Conservation (phyloP, 2,113 vertebrate species). For the Casuarius casuarius region DNA sequence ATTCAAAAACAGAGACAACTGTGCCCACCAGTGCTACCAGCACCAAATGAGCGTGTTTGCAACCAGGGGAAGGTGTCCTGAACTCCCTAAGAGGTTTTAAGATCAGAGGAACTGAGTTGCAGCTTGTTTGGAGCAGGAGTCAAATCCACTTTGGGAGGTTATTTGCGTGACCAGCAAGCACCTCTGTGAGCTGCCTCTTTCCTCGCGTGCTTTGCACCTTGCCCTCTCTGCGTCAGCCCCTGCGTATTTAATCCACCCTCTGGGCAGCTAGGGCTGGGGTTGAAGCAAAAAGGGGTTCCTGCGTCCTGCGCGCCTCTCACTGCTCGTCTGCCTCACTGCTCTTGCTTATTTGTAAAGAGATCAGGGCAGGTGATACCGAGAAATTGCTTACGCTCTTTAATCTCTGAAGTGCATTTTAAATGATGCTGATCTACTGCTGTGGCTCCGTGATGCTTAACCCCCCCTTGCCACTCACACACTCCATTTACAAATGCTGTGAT, state of each 20-base stretch:
- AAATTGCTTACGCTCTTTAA: neutral
- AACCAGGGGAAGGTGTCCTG: neutral
- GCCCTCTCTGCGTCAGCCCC: neutral
- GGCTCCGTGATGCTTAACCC: neutral
- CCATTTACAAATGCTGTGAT: neutral
- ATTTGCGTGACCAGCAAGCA: too few relatives aligned
- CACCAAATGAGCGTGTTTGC: neutral
- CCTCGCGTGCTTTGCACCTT: neutral
- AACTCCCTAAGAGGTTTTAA: neutral
- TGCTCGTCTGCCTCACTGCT: neutral
- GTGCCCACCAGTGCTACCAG: neutral
- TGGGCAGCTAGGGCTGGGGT: neutral
- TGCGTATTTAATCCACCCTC: neutral
- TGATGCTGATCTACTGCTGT: neutral
- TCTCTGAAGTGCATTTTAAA: neutral
- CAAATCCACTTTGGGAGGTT: neutral
- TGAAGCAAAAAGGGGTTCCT: neutral
- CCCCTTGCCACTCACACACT: neutral
- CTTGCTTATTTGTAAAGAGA: constrained; percentile 27
- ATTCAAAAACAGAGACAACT: neutral
- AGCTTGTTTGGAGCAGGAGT: neutral
- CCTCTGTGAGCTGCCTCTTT: neutral
- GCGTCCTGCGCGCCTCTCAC: neutral
- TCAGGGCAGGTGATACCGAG: neutral
- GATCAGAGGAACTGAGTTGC: neutral